These are phyloP conservation scores for Scomberomorus guttatus DNA, from an alignment of 2,797 vertebrate species.

Conservation along the genomic window DNA sequence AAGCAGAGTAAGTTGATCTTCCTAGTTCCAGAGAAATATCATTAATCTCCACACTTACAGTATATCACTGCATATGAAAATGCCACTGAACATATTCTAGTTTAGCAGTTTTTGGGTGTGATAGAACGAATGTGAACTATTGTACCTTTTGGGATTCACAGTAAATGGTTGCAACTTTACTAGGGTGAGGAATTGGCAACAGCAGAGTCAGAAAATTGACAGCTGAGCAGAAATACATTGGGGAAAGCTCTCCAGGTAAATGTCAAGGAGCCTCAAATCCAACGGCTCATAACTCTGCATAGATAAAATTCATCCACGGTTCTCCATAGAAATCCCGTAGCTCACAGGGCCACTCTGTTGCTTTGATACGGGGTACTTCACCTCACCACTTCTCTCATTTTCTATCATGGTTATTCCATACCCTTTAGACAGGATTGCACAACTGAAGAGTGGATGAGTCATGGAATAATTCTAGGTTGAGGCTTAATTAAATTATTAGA, in stretches of 20 bases:
- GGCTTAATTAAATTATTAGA: constrained; percentile 54
- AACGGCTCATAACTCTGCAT: constrained; percentile 50
- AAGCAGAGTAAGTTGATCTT: not conserved
- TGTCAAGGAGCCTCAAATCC: constrained; percentile 70
- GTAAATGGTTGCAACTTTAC: constrained; percentile 11
- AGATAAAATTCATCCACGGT: constrained; percentile 60
- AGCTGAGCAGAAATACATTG: constrained; percentile 27
- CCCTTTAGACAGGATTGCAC: constrained; percentile 52
- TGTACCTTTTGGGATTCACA: constrained; percentile 15
- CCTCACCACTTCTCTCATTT: constrained; percentile 29
- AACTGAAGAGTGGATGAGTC: constrained; percentile 53
- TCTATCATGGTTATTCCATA: constrained; percentile 39
- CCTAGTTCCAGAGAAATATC: not conserved
- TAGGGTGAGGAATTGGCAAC: not conserved
- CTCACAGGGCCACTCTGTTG: constrained; percentile 33
- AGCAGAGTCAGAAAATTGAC: constrained; percentile 39
- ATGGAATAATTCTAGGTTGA: constrained; percentile 55
- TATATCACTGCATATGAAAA: not conserved
- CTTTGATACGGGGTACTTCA: constrained; percentile 53
- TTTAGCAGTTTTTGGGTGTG: not conserved
- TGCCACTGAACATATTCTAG: not conserved
- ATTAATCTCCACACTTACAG: not conserved
- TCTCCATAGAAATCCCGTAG: constrained; percentile 31
- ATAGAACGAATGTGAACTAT: constrained; percentile 14
- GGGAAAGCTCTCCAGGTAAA: constrained; percentile 64